These are phyloP conservation scores for Paraplagusia blochii DNA, from an alignment of 2,113 vertebrate species.

Conservation along the genomic window DNA sequence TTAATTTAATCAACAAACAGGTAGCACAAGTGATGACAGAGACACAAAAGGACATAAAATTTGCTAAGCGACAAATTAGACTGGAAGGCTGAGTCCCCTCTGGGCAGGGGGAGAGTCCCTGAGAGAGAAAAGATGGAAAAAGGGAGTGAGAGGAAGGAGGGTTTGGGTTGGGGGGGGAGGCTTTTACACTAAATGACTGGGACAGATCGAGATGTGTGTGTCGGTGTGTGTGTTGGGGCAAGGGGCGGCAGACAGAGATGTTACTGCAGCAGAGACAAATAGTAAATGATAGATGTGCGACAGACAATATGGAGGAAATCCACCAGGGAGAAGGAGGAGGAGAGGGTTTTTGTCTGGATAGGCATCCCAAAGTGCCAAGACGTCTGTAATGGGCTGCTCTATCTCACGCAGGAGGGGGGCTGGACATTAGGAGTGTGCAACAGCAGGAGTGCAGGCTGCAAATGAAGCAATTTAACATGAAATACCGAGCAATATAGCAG, in stretches of 20 bases:
- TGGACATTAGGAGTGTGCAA: neutral
- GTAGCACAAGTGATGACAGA: slow-evolving; percentile 13
- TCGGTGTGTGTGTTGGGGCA: neutral
- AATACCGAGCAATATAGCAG: neutral
- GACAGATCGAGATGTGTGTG: slow-evolving; percentile 37
- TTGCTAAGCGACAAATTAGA: slow-evolving; percentile 44
- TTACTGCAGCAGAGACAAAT: slow-evolving; percentile 54
- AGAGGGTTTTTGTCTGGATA: slow-evolving; percentile 13
- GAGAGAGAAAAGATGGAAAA: slow-evolving; percentile 53
- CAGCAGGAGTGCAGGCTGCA: neutral
- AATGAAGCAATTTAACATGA: slow-evolving; percentile 9
- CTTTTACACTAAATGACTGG: slow-evolving; percentile 56
- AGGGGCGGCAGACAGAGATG: slow-evolving; percentile 57
- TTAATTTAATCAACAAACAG: slow-evolving; percentile 27
- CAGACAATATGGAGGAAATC: slow-evolving; percentile 45
- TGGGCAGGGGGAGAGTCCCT: slow-evolving; percentile 43
- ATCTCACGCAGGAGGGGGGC: neutral
- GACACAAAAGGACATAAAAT: slow-evolving; percentile 23
- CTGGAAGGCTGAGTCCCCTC: slow-evolving; percentile 44
- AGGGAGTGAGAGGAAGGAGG: slow-evolving; percentile 20
- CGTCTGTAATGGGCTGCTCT: slow-evolving; percentile 1
- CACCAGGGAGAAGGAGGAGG: slow-evolving; percentile 8
- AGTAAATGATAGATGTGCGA: slow-evolving; percentile 52
- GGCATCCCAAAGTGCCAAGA: neutral
- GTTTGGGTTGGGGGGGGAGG: slow-evolving; percentile 7